These are phyloP conservation scores for Dicentrarchus labrax DNA, from an alignment of 2,113 vertebrate genomes.

Conservation along the genomic window DNA sequence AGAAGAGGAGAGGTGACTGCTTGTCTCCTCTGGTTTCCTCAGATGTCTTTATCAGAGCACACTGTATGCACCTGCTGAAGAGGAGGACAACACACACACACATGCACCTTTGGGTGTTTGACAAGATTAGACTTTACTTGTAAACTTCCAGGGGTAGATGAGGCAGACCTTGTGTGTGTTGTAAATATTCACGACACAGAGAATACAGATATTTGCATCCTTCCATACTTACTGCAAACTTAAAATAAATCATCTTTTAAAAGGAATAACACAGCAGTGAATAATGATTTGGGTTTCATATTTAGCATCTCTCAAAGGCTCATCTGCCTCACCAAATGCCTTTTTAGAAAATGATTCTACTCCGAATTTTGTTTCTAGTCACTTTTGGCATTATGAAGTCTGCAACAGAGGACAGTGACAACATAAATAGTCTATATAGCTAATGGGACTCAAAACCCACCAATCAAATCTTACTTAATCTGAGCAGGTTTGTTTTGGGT, in stretches of 20 bases:
- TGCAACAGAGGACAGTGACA: neutral
- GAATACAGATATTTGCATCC: neutral
- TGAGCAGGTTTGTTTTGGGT: no score
- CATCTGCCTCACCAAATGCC: neutral
- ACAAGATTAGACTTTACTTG: neutral
- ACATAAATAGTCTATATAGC: neutral
- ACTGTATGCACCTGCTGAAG: constrained; percentile 34
- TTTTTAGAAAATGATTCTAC: neutral
- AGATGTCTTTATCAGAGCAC: constrained; percentile 48
- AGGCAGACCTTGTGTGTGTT: constrained; percentile 1
- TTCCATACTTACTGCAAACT: neutral
- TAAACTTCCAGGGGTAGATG: neutral
- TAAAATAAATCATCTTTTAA: neutral
- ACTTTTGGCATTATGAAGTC: neutral
- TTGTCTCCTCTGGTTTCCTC: constrained; percentile 74
- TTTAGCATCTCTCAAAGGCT: neutral
- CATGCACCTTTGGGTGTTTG: neutral
- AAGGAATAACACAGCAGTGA: neutral
- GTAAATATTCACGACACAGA: neutral
- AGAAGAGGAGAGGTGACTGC: constrained; percentile 77
- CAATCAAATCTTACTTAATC: neutral
- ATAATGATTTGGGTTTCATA: neutral
- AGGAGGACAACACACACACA: constrained; percentile 9
- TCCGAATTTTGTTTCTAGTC: neutral
- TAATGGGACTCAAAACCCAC: neutral